Percentiles rank a stretch among this genome's conserved stretches.
phyloP scores from a whole-genome alignment of 2,113 vertebrate species.

The Agapornis roseicollis region DNA sequence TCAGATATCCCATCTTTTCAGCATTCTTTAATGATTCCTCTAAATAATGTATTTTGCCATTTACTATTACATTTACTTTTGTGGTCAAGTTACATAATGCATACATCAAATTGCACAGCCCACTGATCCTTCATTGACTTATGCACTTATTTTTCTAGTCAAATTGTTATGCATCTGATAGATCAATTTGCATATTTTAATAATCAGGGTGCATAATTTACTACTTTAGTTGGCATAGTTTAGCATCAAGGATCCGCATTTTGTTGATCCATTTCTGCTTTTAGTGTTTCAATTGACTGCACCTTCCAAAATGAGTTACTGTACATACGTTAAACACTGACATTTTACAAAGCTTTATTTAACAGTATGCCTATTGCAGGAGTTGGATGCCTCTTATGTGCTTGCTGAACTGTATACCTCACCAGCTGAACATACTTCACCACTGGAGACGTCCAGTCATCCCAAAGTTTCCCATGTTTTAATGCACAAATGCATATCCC shows the following conservation, averaged over 20 bases:
- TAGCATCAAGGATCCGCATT: neutral
- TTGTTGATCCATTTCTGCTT: conserved; percentile 15
- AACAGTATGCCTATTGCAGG: neutral
- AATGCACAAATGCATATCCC: neutral
- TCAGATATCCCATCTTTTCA: neutral
- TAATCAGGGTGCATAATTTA: conserved; percentile 50
- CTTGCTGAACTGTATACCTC: neutral
- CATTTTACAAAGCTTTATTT: neutral
- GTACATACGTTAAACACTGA: neutral
- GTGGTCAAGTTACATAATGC: conserved; percentile 34
- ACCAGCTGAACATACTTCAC: neutral
- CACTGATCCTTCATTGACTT: conserved; percentile 47
- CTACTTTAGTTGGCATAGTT: conserved; percentile 43
- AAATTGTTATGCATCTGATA: conserved; percentile 40
- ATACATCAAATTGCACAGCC: conserved; percentile 6
- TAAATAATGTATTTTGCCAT: conserved; percentile 27
- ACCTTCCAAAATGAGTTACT: neutral
- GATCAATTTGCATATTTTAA: conserved; percentile 55
- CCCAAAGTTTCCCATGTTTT: neutral
- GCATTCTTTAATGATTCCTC: neutral
- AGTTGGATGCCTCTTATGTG: neutral
- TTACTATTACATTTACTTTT: conserved; percentile 67
- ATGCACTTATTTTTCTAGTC: conserved; percentile 55
- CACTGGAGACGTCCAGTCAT: neutral
- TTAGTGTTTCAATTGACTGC: neutral